Conservation (phyloP, 2,797 vertebrate species). For the Pseudopleuronectes americanus region DNA sequence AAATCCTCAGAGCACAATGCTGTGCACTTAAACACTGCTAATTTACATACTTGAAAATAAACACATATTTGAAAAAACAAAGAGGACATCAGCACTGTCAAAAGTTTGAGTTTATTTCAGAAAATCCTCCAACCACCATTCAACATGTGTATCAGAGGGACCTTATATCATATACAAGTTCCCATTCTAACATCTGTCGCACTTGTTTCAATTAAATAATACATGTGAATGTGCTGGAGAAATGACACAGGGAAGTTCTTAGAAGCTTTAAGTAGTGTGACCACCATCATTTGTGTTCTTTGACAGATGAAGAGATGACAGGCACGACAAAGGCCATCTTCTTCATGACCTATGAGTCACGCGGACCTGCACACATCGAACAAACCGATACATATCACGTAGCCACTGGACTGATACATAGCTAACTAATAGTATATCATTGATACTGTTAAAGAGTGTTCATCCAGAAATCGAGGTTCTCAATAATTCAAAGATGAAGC, state of each 20-base stretch:
- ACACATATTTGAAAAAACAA: not conserved
- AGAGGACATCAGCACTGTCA: not conserved
- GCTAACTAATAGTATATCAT: slow-evolving; percentile 12
- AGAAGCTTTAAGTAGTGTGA: not conserved
- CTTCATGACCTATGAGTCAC: slow-evolving; percentile 55
- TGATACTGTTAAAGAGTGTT: slow-evolving; percentile 14
- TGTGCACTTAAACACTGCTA: too few relatives aligned
- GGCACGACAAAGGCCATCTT: slow-evolving; percentile 25
- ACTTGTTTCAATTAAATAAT: not conserved
- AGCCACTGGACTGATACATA: slow-evolving; percentile 21
- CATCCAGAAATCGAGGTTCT: slow-evolving; percentile 7
- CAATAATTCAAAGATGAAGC: slow-evolving; percentile 15
- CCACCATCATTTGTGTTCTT: slow-evolving; percentile 18
- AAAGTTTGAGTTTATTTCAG: slow-evolving; percentile 19
- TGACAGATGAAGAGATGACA: slow-evolving; percentile 38
- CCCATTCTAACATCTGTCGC: not conserved
- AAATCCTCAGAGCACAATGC: not conserved
- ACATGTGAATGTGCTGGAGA: not conserved
- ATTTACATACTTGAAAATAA: not conserved
- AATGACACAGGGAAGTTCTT: not conserved
- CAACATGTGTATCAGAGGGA: slow-evolving; percentile 6
- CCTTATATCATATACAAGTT: not conserved
- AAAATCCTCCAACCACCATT: slow-evolving; percentile 8
- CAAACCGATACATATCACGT: slow-evolving; percentile 37
- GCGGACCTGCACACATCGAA: slow-evolving; percentile 21